phyloP scores from a whole-genome alignment of 2,797 vertebrate genomes.

The Sorex maritimensis region DNA sequence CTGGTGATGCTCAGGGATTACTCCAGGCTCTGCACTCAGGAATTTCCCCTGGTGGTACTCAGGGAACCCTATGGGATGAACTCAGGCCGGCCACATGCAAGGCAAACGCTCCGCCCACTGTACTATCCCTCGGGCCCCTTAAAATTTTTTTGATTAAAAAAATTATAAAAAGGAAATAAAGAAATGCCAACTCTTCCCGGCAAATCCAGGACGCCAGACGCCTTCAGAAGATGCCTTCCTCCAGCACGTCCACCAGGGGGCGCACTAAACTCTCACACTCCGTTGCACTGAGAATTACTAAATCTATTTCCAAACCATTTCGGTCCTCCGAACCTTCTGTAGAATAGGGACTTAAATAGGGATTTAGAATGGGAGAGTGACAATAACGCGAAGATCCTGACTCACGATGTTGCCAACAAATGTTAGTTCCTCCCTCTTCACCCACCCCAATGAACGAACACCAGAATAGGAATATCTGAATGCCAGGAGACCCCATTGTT shows the following conservation, averaged over 20 bases:
- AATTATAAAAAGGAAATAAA: no score
- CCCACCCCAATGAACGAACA: not conserved
- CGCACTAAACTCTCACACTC: not conserved
- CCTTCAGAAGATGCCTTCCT: fast-evolving
- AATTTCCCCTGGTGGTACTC: no score
- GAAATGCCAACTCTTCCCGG: not conserved
- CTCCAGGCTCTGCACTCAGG: no score
- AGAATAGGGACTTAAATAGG: not conserved
- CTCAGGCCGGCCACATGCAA: no score
- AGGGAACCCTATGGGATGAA: no score
- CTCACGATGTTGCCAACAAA: not conserved
- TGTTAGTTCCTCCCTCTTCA: not conserved
- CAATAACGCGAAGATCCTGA: not conserved
- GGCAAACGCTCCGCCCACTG: no score
- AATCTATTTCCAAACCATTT: not conserved
- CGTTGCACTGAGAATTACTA: not conserved
- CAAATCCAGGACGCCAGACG: not conserved
- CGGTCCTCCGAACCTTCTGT: not conserved
- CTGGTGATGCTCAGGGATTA: no score
- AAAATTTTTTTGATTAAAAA: no score
- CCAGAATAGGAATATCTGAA: not conserved
- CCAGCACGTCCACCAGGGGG: slow-evolving; percentile 68
- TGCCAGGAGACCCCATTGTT: not conserved
- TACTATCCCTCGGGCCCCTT: no score
- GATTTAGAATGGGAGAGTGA: not conserved